A percentile compares a stretch with the other conserved stretches of the same genome.
These are phyloP conservation scores for Vombatus ursinus DNA, from an alignment of 2,113 vertebrate genomes.

Conservation along the genomic window DNA sequence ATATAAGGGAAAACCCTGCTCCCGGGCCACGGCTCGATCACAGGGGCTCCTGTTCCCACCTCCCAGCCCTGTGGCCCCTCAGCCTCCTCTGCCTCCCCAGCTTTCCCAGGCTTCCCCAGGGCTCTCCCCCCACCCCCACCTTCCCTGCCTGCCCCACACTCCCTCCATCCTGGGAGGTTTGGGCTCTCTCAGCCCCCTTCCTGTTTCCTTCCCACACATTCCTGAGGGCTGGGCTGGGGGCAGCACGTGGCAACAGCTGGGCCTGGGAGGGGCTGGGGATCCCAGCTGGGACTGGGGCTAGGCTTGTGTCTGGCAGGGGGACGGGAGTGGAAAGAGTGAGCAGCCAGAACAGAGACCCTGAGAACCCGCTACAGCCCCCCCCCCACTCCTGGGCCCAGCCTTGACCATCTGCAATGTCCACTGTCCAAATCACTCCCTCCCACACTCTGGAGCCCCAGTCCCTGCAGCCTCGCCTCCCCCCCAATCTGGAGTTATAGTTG, in stretches of 20 bases:
- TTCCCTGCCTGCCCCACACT: neutral
- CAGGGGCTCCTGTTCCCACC: conserved; percentile 22
- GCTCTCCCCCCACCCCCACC: neutral
- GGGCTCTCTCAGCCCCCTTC: neutral
- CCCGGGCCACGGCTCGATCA: neutral
- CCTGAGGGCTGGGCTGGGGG: conserved; percentile 39
- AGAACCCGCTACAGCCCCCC: too few relatives aligned
- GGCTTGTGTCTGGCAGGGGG: neutral
- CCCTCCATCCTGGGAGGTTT: neutral
- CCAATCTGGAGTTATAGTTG: too few relatives aligned
- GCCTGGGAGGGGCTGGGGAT: neutral
- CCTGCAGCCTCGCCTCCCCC: too few relatives aligned
- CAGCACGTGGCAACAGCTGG: neutral
- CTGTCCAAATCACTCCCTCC: too few relatives aligned
- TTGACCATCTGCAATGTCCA: too few relatives aligned
- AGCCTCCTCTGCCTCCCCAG: conserved; percentile 42
- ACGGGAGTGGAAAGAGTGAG: neutral
- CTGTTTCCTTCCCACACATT: conserved; percentile 46
- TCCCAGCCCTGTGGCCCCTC: neutral
- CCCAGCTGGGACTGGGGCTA: neutral
- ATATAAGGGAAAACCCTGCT: conserved; percentile 80
- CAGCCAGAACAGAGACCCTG: too few relatives aligned
- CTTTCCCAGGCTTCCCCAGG: neutral
- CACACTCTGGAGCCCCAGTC: too few relatives aligned
- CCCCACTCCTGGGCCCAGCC: too few relatives aligned